These are phyloP conservation scores for Drosophila mimica DNA, from an alignment of 2,888 invertebrate species.

Conservation along the genomic window DNA sequence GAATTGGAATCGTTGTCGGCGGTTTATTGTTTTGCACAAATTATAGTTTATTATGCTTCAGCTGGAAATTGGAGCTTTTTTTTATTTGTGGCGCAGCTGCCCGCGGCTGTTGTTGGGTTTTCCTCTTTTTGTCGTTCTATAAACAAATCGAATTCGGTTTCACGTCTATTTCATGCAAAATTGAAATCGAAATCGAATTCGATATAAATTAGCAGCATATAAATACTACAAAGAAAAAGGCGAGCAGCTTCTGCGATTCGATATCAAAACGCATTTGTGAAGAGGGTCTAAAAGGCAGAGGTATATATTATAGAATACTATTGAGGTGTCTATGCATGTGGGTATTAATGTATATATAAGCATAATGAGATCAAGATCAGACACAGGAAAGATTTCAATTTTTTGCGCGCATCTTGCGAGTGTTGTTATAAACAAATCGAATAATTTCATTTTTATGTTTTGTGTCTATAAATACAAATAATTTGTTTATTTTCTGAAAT, in stretches of 20 bases:
- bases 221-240: conserved; percentile 4
- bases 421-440: background rate
- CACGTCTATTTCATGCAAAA: conserved; percentile 22
- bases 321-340: background rate
- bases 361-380: background rate
- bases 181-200: conserved; percentile 1
- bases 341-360: background rate
- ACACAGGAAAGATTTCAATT: rapidly evolving
- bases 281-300: background rate
- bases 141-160: conserved; percentile 39
- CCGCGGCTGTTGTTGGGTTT: background rate
- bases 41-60: conserved; percentile 67
- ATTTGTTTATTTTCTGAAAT: background rate
- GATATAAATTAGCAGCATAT: conserved; percentile 4
- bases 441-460: background rate
- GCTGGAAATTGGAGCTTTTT: conserved; percentile 63
- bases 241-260: background rate
- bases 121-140: conserved; percentile 20
- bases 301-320: background rate
- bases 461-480: background rate
- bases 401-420: background rate
- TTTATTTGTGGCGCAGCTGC: conserved; percentile 31
- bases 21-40: conserved; percentile 44
- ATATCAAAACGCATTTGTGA: background rate
- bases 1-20: conserved; percentile 20